Evolutionary conservation across 2,113 vertebrate genomes (phyloP).

Genomic region (Toxotes jaculatrix): DNA sequence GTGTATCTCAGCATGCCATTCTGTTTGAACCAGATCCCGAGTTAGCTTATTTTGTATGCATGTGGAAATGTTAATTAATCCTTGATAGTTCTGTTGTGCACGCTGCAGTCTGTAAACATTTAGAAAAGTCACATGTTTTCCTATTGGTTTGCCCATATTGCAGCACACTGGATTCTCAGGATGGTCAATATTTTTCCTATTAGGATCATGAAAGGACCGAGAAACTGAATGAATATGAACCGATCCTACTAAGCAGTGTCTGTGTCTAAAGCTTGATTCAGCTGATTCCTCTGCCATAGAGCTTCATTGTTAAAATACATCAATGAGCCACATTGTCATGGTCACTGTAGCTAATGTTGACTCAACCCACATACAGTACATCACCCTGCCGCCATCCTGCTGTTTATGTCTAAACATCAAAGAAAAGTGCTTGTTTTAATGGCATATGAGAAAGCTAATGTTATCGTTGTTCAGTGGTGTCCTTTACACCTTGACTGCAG

Average conservation of each 20-base stretch:
- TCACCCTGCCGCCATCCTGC: too few relatives aligned
- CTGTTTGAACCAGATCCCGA: not conserved
- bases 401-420: too few relatives aligned
- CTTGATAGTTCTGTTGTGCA: not conserved
- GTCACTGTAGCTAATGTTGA: not conserved
- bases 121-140: slow-evolving; percentile 4
- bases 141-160: not conserved
- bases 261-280: too few relatives aligned
- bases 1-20: not conserved
- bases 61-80: slow-evolving; percentile 22
- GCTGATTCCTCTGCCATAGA: too few relatives aligned
- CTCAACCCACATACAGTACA: not conserved
- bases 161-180: not conserved
- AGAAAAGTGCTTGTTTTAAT: too few relatives aligned
- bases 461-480: not conserved
- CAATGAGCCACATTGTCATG: too few relatives aligned
- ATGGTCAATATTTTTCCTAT: not conserved
- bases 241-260: not conserved
- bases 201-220: not conserved
- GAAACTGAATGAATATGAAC: not conserved
- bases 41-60: not conserved
- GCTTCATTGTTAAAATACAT: too few relatives aligned
- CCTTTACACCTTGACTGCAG: too few relatives aligned
- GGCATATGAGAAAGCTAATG: not conserved
- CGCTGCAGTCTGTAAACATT: slow-evolving; percentile 6